Evolutionary conservation across 35 echinoderm and acorn worm species (phyloP).

Genomic region (Heliocidaris tuberculata): DNA sequence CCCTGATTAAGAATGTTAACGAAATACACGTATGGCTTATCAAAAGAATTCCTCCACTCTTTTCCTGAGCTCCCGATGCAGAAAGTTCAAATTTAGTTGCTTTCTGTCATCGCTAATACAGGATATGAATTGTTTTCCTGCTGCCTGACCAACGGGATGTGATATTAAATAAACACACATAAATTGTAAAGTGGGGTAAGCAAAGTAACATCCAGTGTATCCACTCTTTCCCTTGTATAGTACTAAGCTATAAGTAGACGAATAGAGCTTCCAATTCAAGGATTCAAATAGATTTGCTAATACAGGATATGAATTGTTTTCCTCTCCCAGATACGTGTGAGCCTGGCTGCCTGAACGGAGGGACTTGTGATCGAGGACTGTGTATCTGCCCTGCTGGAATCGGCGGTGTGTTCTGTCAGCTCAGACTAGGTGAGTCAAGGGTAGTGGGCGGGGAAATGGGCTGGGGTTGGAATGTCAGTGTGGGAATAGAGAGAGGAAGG

Average conservation of each 20-base stretch:
- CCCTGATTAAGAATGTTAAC: too few species aligned
- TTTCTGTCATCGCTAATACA: too few species aligned
- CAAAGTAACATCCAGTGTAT: too few species aligned
- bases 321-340: slow-evolving; percentile 43
- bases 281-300: neutral
- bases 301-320: slow-evolving; percentile 5
- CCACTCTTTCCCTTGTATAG: too few species aligned
- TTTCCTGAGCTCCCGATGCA: neutral
- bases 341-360: slow-evolving; percentile 62
- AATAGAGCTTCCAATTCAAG: neutral
- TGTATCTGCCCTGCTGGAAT: slow-evolving; percentile 62
- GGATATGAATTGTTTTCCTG: too few species aligned
- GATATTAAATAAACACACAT: too few species aligned
- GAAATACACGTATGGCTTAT: too few species aligned
- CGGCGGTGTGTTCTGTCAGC: slow-evolving; percentile 51
- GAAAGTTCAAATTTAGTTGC: neutral
- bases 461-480: neutral
- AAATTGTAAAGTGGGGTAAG: too few species aligned
- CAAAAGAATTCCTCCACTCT: too few species aligned
- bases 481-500: neutral
- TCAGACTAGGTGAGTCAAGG: slow-evolving; percentile 46
- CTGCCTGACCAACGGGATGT: too few species aligned
- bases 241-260: too few species aligned
- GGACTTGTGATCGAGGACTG: slow-evolving; percentile 51
- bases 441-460: slow-evolving; percentile 8